Evolutionary conservation across 2,797 vertebrate genomes (phyloP).

Genomic region (Remorina albescens): DNA sequence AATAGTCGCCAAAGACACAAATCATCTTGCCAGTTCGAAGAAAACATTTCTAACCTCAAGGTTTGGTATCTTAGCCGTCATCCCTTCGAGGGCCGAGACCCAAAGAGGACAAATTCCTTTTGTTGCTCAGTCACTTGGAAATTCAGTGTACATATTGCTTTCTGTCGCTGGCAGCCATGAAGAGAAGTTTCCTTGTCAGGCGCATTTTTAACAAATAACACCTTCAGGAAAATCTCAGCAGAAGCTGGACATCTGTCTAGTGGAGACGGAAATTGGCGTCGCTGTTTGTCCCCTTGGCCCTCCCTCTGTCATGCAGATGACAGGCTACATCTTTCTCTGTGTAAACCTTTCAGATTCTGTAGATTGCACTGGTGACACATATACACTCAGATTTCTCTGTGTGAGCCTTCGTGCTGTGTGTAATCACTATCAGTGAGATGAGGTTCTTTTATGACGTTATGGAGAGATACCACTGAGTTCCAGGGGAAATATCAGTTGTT

Average conservation of each 20-base stretch:
- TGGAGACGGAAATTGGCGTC: slow-evolving; percentile 20
- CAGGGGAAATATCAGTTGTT: slow-evolving; percentile 70
- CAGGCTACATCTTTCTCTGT: slow-evolving; percentile 25
- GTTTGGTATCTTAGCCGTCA: slow-evolving; percentile 13
- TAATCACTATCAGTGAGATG: slow-evolving; percentile 62
- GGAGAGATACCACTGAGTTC: slow-evolving; percentile 58
- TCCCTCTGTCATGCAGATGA: slow-evolving; percentile 30
- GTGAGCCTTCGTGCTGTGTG: slow-evolving; percentile 52
- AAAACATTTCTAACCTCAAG: slow-evolving; percentile 11
- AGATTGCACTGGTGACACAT: slow-evolving; percentile 13
- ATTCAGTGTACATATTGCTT: slow-evolving; percentile 17
- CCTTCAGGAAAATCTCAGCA: slow-evolving; percentile 34
- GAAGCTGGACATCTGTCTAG: slow-evolving; percentile 35
- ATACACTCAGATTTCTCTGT: slow-evolving; percentile 39
- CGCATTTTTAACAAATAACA: slow-evolving; percentile 55
- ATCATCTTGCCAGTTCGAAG: slow-evolving; percentile 19
- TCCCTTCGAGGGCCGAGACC: slow-evolving; percentile 22
- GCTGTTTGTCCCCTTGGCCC: slow-evolving; percentile 40
- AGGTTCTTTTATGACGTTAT: slow-evolving; percentile 56
- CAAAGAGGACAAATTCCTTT: slow-evolving; percentile 42
- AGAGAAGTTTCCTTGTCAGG: slow-evolving; percentile 39
- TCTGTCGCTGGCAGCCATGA: slow-evolving; percentile 31
- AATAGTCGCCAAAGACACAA: background rate
- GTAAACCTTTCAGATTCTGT: slow-evolving; percentile 31
- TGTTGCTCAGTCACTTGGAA: slow-evolving; percentile 31